Conservation (phyloP, 2,888 invertebrate species). For the Phoronis australis region DNA sequence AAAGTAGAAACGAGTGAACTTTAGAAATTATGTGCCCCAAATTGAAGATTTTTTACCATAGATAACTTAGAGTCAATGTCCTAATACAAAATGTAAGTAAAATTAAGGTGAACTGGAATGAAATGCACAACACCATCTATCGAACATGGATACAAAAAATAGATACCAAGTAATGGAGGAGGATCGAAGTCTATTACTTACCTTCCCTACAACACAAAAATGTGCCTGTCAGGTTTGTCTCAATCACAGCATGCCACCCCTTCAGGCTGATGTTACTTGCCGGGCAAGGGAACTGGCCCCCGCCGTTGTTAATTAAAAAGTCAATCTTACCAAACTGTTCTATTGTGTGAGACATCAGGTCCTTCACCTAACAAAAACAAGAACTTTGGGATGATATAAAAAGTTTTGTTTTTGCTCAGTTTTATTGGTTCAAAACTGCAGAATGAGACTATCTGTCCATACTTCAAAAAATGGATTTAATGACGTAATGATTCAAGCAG, state of each 20-base stretch:
- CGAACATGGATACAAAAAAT: not conserved
- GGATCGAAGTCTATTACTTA: constrained; percentile 16
- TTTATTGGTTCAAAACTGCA: no score
- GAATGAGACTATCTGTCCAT: no score
- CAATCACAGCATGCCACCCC: constrained; percentile 58
- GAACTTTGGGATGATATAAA: no score
- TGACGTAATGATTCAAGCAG: no score
- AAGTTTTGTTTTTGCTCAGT: no score
- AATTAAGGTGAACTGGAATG: no score
- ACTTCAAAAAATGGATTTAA: no score
- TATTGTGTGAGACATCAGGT: constrained; percentile 43
- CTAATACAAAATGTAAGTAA: no score
- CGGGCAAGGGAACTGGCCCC: constrained; percentile 55
- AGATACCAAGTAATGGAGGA: not conserved
- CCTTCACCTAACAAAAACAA: constrained; percentile 34
- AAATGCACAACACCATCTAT: not conserved
- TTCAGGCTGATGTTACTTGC: constrained; percentile 50
- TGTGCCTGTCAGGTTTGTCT: constrained; percentile 57
- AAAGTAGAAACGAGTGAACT: no score
- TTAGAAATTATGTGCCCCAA: no score
- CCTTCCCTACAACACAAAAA: constrained; percentile 56
- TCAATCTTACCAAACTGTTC: constrained; percentile 52
- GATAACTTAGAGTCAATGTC: no score
- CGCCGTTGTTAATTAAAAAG: constrained; percentile 57
- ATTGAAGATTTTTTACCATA: no score